Evolutionary conservation across 2,888 invertebrate species (phyloP).

Genomic region (Hypolimnas misippus): DNA sequence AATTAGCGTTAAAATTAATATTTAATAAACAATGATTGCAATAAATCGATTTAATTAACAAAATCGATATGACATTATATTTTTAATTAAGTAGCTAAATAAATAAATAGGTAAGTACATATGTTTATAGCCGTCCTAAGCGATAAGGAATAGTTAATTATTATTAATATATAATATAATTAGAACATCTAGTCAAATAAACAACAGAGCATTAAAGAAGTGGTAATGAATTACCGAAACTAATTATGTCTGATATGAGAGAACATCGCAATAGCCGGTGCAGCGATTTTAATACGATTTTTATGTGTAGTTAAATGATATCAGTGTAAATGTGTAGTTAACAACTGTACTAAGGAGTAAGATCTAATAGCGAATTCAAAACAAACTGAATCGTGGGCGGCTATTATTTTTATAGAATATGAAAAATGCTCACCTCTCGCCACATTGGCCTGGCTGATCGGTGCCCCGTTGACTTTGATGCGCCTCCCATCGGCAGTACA

Average conservation of each 20-base stretch:
- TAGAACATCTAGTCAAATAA: not conserved
- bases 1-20: not conserved
- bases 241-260: not conserved
- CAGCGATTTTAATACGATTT: not conserved
- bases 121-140: not conserved
- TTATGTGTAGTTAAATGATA: not conserved
- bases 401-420: not conserved
- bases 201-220: not conserved
- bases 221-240: not conserved
- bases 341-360: not conserved
- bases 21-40: not conserved
- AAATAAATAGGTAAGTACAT: not conserved
- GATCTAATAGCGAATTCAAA: not conserved
- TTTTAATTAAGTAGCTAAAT: not conserved
- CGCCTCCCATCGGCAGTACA: slow-evolving; percentile 80
- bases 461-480: slow-evolving; percentile 77
- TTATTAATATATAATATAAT: not conserved
- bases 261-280: not conserved
- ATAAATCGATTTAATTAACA: not conserved
- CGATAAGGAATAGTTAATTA: not conserved
- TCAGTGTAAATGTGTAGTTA: not conserved
- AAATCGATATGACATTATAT: slow-evolving; percentile 2
- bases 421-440: slow-evolving; percentile 71
- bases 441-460: slow-evolving; percentile 71
- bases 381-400: not conserved